phyloP scores from a whole-genome alignment of 2,888 invertebrate genomes.

The Marasmarcha lunaedactyla region DNA sequence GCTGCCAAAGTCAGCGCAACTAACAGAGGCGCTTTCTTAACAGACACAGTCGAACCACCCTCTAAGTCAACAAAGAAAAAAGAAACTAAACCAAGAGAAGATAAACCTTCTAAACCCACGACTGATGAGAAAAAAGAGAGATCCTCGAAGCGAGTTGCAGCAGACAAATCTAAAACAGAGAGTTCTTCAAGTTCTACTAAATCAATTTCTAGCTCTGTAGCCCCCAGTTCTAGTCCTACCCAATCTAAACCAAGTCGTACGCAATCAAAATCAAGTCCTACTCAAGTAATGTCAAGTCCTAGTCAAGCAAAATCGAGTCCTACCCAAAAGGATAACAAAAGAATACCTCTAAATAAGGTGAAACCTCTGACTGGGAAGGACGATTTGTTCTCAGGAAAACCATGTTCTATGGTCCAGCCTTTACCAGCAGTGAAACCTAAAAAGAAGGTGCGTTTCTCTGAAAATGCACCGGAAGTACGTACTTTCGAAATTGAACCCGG shows the following conservation, averaged over 20 bases:
- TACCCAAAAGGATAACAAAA: constrained; percentile 12
- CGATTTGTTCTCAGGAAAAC: constrained; percentile 30
- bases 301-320: not conserved
- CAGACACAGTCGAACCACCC: constrained; percentile 27
- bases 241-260: constrained; percentile 13
- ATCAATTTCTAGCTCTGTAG: too few relatives aligned
- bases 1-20: constrained; percentile 59
- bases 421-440: constrained; percentile 28
- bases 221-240: too few relatives aligned
- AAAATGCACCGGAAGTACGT: constrained; percentile 26
- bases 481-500: constrained; percentile 50
- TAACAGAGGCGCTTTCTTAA: constrained; percentile 70
- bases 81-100: constrained; percentile 16
- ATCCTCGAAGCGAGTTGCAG: not conserved
- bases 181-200: constrained; percentile 18
- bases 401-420: constrained; percentile 39
- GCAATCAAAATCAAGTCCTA: too few relatives aligned
- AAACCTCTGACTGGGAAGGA: constrained; percentile 33
- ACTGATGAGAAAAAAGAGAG: constrained; percentile 9
- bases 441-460: constrained; percentile 44
- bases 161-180: not conserved
- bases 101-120: constrained; percentile 13
- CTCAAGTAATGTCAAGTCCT: too few relatives aligned
- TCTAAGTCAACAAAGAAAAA: constrained; percentile 33
- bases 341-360: constrained; percentile 33